Base-by-base conservation (phyloP, 1,140 invertebrate species). In the Lordiphosa collinella region DNA sequence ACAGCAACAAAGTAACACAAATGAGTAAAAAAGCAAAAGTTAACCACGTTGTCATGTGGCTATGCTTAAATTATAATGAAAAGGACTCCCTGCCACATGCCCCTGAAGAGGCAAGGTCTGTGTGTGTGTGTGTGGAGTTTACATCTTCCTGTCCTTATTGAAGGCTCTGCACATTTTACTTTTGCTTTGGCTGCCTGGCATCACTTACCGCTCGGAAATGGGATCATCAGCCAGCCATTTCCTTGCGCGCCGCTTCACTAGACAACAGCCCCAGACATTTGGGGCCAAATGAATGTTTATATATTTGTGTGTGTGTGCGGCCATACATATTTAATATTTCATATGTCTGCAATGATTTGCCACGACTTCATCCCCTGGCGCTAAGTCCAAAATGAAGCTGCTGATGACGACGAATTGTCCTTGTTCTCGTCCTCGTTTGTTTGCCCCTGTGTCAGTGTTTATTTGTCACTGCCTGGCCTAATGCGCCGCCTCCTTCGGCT, bases 181-280 rank as follows among this genome's bases (percentile, higher is more conserved):
- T 44, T 25, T 22, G 55, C 44, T 41, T 50, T 35, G 32, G 64
- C 64, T 84, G 76, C 66, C 70, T 87, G 78, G 84, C 84, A 87
- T 87, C 84, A 87, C 84, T 87, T 87, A 87, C 84, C 78, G 69
- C 71, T 87, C 78, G 84, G 84, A 87, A 87, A 87, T 84, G 84
- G 84, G 84, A 87, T 87, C 84, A 87, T 87, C 85, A 87, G 85
- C 85, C 84, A 80, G 85, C 78, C 75, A 80, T 80, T 87, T 84
- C 84, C 82, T 86, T 58, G 70, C 58, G 60, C 59, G 63, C 58
- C 75, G 70, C 79, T 75, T 62, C 69, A 79, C 73, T 85, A 85
- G 63, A 85, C 75, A 66, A 74, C 58, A 58, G 50, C 46, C 50
- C 60, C 59, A 74, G 65, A 60, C 67, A 75, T 71, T 74, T 64